Percentiles rank a stretch among this genome's conserved stretches.
Conservation (phyloP, 1,140 invertebrate genomes). For the Nilaparvata lugens region DNA sequence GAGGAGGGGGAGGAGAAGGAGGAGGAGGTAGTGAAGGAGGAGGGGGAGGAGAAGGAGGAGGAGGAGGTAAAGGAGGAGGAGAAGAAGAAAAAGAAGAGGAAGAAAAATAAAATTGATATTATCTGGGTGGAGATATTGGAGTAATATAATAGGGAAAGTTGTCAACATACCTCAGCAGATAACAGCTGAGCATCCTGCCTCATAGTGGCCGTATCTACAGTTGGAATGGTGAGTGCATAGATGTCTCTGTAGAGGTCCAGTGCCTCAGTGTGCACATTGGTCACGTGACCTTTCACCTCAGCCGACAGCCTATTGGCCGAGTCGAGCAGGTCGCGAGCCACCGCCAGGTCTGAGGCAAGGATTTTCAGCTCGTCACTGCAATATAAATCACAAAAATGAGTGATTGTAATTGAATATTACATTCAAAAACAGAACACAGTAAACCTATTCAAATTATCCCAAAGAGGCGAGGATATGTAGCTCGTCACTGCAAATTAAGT, state of each 20-base stretch:
- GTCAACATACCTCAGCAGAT: conserved; percentile 43
- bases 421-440: no score
- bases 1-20: no score
- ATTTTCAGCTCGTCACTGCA: conserved; percentile 52
- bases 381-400: conserved; percentile 8
- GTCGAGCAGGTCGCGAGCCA: conserved; percentile 53
- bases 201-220: conserved; percentile 58
- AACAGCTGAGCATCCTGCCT: conserved; percentile 52
- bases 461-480: no score
- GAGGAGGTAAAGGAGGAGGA: no score
- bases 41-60: no score
- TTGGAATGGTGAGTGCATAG: conserved; percentile 60
- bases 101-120: no score
- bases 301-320: conserved; percentile 57
- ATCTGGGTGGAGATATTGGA: no score
- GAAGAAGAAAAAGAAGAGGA: no score
- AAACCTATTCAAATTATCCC: no score
- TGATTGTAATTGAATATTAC: not conserved
- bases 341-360: conserved; percentile 44
- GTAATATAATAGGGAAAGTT: no score
- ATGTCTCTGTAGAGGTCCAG: conserved; percentile 66
- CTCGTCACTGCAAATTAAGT: no score
- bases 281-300: conserved; percentile 59
- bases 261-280: conserved; percentile 67
- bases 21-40: no score